phyloP scores from a whole-genome alignment of 2,797 vertebrate species.

The Arrhamphus sclerolepis region DNA sequence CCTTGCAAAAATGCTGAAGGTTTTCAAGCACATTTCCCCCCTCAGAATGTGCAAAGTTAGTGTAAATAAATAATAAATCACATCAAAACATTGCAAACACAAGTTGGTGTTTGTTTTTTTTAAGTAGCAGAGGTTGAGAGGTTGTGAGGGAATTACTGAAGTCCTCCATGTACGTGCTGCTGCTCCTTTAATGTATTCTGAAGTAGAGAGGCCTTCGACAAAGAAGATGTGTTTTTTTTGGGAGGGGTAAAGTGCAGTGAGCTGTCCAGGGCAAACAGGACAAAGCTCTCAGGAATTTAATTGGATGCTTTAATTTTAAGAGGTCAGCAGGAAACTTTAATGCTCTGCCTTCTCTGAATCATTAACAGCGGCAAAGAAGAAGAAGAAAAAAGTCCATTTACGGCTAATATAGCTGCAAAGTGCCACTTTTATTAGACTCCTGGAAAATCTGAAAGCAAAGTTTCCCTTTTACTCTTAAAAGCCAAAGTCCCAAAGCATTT shows the following conservation, averaged over 20 bases:
- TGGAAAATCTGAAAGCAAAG: conserved; percentile 37
- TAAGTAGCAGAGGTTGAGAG: neutral
- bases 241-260: conserved; percentile 26
- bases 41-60: neutral
- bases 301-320: conserved; percentile 34
- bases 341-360: conserved; percentile 38
- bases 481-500: conserved; percentile 9
- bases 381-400: conserved; percentile 40
- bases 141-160: neutral
- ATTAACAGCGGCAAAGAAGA: conserved; percentile 28
- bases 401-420: conserved; percentile 48
- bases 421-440: conserved; percentile 34
- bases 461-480: conserved; percentile 26
- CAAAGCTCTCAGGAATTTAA: conserved; percentile 44
- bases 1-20: neutral
- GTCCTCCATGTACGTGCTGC: conserved; percentile 6
- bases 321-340: conserved; percentile 38
- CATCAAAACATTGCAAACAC: neutral
- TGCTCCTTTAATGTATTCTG: conserved; percentile 14
- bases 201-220: conserved; percentile 2
- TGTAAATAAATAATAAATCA: neutral
- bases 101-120: neutral
- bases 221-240: conserved; percentile 17
- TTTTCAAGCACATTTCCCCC: neutral
- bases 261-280: conserved; percentile 22